Evolutionary conservation across 1,140 invertebrate genomes (phyloP), one percentile per base, ranked within the genome.

Genomic region (Lucilia cuprina): DNA sequence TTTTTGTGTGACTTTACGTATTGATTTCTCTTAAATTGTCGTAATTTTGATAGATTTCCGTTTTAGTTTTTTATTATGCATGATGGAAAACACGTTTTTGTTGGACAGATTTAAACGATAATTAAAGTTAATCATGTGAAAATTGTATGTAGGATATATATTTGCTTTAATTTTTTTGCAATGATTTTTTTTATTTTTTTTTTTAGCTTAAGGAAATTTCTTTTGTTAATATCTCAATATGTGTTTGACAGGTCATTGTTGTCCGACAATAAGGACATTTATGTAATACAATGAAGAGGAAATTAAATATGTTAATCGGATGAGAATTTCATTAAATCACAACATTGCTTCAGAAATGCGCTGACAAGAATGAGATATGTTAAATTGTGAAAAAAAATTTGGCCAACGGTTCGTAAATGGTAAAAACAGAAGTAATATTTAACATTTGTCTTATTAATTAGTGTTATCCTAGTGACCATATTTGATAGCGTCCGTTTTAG

Each of bases 221-320:
- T 80, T 41, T 47, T 80, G 41, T 80, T 21, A 19, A 21, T 2
- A 49, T 80, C 21, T 41, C 30, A 77, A 47, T 21, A 21, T 80
- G 77, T 19, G 12, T 25, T 49, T 80, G 77, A 80, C 77, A 80
- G 77, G 41, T 21, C 41, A 47, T 80, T 80, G 77, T 80, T 50
- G 77, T 49, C 41, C 7, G 41, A 49, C 21, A 13, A 80, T 49
- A 60, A 60, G 2, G 55, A 60, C 77, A 50, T 80, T 49, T 50
- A 80, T 49, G 41, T 5, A 41, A 5, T 5, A 80, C 77, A 80
- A 80, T 77, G 19, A 49, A 47, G 50, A 70, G 41, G 19, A 80
- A 80, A 80, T 80, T 80, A 80, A 80, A 80, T 21, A 80, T 80
- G 77, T 80, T 80, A 80, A 80, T 80, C 47, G 77, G 77, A 80